Base-by-base conservation (phyloP, 2,113 vertebrate species). In the Poecilia latipinna region DNA sequence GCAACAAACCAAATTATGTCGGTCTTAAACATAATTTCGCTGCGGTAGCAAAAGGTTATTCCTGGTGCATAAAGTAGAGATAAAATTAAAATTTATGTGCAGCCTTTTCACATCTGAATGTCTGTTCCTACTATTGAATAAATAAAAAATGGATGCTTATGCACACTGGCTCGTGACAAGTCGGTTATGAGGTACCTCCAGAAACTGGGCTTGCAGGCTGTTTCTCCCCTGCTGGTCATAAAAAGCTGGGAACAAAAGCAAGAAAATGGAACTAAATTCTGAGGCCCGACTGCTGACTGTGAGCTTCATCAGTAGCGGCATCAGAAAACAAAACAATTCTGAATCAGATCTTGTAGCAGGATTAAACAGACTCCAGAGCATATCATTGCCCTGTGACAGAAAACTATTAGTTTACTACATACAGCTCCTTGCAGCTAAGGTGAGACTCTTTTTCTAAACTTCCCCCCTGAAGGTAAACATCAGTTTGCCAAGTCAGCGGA, bases 391-490 rank as follows among this genome's bases (percentile, higher is more conserved):
- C 54, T 68, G 31, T 61, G 68, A 5, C 17, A 73, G 48, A 62
- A 12, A 74, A 77, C 66, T 60, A 42, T 48, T 19, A 57, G 7
- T 78, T 77, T 66, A 65, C 44, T 37, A 63, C 68, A 75, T 37
- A 63, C 68, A 75, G 67, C 68, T 66, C 65, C 12, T 17, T n/a
- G 72, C 61, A 79, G 60, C 70, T 77, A 61, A 80, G 65, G 19
- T 51, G 60, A 35, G 8, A 74, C n/a, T 81, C 31, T 68, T 74
- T 76, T 76, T 80, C 48, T 51, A 61, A 69, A 60, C 42, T 68
- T 79, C 77, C 54, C 48, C 13, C 28, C 39, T 22, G 31, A 65
- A 72, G 67, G 60, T 26, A 74, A 73, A 80, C 60, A 76, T 39
- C 32, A 64, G 33, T 61, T 35, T 51, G n/a, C 71, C 11, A 68